A percentile compares a stretch with the other conserved stretches of the same genome.
Conservation (phyloP, 1,140 invertebrate genomes). For the Drosophila nannoptera region DNA sequence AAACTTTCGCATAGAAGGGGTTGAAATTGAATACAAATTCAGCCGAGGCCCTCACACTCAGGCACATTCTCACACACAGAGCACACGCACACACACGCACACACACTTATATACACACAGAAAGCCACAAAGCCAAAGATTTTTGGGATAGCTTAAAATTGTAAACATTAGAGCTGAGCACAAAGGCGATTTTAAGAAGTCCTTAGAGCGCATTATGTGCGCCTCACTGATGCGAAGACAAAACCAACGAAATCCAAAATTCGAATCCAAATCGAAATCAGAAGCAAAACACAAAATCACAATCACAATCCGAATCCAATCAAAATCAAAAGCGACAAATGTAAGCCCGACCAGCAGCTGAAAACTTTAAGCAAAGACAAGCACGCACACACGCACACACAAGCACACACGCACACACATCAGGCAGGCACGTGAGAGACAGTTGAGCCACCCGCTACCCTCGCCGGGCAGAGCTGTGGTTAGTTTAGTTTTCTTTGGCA, state of each 20-base stretch:
- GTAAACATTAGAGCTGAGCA: constrained; percentile 7
- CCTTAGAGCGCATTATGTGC: constrained; percentile 51
- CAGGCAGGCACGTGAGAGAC: too few relatives aligned
- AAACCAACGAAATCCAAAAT: constrained; percentile 51
- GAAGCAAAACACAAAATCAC: constrained; percentile 40
- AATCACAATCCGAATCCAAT: constrained; percentile 52
- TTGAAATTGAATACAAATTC: constrained; percentile 60
- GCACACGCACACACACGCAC: neutral
- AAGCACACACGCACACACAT: too few relatives aligned
- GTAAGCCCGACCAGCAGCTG: constrained; percentile 58
- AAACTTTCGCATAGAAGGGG: constrained; percentile 58
- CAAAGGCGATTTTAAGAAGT: constrained; percentile 28
- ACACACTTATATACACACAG: constrained; percentile 1
- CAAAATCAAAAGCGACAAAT: constrained; percentile 56
- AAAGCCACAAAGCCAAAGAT: constrained; percentile 29
- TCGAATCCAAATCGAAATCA: constrained; percentile 51
- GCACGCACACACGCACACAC: constrained; percentile 24
- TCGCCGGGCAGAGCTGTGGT: constrained; percentile 43
- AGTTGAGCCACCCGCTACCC: too few relatives aligned
- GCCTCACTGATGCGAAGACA: constrained; percentile 46
- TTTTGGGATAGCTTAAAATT: constrained; percentile 30
- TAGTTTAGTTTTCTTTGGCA: constrained; percentile 69
- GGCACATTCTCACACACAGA: constrained; percentile 8
- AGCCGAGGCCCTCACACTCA: constrained; percentile 41
- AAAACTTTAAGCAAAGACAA: constrained; percentile 59